phyloP scores from a whole-genome alignment of 2,113 vertebrate genomes.

The Hucho hucho region DNA sequence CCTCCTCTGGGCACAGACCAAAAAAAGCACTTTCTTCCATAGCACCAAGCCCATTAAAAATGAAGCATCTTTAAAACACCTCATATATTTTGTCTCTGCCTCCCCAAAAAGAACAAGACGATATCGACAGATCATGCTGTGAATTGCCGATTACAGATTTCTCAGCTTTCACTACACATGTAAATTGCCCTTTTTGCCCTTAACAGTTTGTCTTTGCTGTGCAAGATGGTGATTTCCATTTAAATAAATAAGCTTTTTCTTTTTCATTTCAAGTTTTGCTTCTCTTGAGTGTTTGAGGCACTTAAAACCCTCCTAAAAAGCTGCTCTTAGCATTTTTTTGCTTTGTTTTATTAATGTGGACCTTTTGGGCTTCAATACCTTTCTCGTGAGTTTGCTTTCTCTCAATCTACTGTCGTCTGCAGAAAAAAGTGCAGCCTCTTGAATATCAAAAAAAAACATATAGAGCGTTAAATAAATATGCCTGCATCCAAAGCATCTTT shows the following conservation, averaged over 20 bases:
- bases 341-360: slow-evolving; percentile 34
- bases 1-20: too few relatives aligned
- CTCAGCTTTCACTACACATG: too few relatives aligned
- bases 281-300: not conserved
- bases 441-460: too few relatives aligned
- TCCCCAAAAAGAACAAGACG: too few relatives aligned
- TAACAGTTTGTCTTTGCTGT: too few relatives aligned
- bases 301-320: slow-evolving; percentile 2
- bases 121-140: too few relatives aligned
- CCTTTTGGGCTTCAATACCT: slow-evolving; percentile 2
- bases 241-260: not conserved
- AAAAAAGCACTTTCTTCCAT: too few relatives aligned
- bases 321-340: not conserved
- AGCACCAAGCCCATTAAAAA: not conserved
- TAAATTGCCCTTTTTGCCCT: too few relatives aligned
- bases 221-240: not conserved
- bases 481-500: not conserved
- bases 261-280: not conserved
- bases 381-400: slow-evolving; percentile 35
- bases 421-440: slow-evolving; percentile 22
- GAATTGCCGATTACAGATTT: too few relatives aligned
- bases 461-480: not conserved
- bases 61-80: not conserved
- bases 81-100: too few relatives aligned
- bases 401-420: slow-evolving; percentile 30